Conservation (phyloP, 2,888 invertebrate genomes). For the Scaeva pyrastri region DNA sequence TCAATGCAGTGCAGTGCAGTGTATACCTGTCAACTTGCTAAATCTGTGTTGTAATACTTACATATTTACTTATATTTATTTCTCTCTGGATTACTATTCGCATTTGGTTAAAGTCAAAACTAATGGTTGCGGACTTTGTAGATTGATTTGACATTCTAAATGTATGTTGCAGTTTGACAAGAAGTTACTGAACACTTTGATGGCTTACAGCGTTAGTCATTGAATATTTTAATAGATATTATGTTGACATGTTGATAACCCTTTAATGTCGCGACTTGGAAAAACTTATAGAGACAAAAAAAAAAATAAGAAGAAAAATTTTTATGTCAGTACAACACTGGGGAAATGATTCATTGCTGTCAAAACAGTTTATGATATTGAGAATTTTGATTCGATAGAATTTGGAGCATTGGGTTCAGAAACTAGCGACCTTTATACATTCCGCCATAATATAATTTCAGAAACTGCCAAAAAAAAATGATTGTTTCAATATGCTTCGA, state of each 20-base stretch:
- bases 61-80: neutral
- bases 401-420: too few relatives aligned
- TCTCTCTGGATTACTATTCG: conserved; percentile 17
- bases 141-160: conserved; percentile 62
- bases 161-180: conserved; percentile 34
- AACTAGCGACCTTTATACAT: too few relatives aligned
- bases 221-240: conserved; percentile 59
- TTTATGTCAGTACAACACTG: too few relatives aligned
- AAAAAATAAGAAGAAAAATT: too few relatives aligned
- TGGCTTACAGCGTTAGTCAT: conserved; percentile 40
- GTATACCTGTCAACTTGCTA: conserved; percentile 28
- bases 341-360: too few relatives aligned
- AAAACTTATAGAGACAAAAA: neutral
- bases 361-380: too few relatives aligned
- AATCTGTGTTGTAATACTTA: conserved; percentile 39
- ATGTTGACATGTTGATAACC: conserved; percentile 56
- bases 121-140: conserved; percentile 35
- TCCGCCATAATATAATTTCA: too few relatives aligned
- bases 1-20: neutral
- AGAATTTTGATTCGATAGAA: too few relatives aligned
- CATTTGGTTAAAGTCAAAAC: conserved; percentile 2
- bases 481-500: too few relatives aligned
- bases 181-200: conserved; percentile 34
- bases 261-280: conserved; percentile 14
- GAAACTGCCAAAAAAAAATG: too few relatives aligned